phyloP scores from a whole-genome alignment of 2,888 invertebrate species.

The Harpagoxenus sublaevis region DNA sequence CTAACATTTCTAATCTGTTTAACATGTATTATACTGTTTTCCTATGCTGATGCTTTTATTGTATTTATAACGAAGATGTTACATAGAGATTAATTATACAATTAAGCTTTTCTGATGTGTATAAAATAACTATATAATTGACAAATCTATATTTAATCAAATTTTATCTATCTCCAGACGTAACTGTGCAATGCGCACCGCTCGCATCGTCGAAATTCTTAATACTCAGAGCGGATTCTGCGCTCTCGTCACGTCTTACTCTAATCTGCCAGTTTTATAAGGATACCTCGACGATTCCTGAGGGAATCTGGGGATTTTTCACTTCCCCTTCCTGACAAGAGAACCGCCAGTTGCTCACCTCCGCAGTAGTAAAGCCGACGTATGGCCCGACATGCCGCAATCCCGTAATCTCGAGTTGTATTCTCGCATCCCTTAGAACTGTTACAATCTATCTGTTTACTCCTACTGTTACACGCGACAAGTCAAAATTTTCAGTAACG shows the following conservation, averaged over 20 bases:
- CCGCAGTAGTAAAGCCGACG: slow-evolving; percentile 61
- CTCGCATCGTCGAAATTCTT: slow-evolving; percentile 47
- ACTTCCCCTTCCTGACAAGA: slow-evolving; percentile 52
- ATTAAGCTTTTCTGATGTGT: not conserved
- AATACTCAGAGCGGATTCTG: slow-evolving; percentile 60
- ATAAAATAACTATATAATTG: not conserved
- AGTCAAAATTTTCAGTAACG: not conserved
- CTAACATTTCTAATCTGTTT: not conserved
- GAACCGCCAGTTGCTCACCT: slow-evolving; percentile 39
- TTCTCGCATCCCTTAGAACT: slow-evolving; percentile 47
- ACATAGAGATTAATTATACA: not conserved
- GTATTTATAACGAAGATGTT: not conserved
- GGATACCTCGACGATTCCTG: slow-evolving; percentile 55
- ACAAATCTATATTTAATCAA: not conserved
- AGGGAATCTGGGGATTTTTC: slow-evolving; percentile 61
- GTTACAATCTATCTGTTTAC: slow-evolving; percentile 29
- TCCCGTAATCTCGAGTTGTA: slow-evolving; percentile 47
- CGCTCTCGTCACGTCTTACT: slow-evolving; percentile 58
- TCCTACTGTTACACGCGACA: not conserved
- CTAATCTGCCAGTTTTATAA: slow-evolving; percentile 65
- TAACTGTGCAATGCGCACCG: slow-evolving; percentile 22
- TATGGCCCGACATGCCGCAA: slow-evolving; percentile 60
- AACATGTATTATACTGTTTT: not conserved
- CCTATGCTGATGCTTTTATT: not conserved
- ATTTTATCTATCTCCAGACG: not conserved